Conservation (phyloP, 2,797 vertebrate genomes). For the Alca torda region DNA sequence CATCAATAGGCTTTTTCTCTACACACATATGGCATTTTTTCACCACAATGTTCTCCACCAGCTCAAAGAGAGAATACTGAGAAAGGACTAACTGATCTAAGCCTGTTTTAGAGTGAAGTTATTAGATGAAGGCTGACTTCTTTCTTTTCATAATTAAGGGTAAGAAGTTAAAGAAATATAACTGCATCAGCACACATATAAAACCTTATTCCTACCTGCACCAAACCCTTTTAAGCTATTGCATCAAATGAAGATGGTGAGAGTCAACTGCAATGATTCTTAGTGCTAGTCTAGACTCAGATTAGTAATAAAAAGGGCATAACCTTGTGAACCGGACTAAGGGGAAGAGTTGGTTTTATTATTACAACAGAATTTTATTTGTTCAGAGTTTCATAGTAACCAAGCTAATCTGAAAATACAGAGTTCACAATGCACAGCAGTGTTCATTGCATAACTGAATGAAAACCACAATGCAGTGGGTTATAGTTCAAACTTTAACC, state of each 20-base stretch:
- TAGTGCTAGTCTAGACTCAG: not conserved
- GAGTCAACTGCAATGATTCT: not conserved
- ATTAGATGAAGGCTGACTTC: not conserved
- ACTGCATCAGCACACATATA: not conserved
- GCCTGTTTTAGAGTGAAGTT: not conserved
- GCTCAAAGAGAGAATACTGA: not conserved
- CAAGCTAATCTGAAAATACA: not conserved
- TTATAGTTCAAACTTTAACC: not conserved
- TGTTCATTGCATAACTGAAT: not conserved
- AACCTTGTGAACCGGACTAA: not conserved
- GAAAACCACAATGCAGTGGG: not conserved
- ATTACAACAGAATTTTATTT: not conserved
- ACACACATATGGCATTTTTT: not conserved
- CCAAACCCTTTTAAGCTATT: not conserved
- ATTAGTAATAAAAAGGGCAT: not conserved
- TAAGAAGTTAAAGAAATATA: not conserved
- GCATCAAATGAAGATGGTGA: not conserved
- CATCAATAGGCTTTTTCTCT: not conserved
- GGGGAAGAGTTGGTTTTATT: not conserved
- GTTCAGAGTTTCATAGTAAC: slow-evolving; percentile 1
- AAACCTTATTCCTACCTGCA: not conserved
- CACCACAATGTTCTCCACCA: not conserved
- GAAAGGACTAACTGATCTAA: not conserved
- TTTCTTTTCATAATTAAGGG: not conserved
- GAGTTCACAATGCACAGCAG: not conserved